A percentile compares a stretch with the other conserved stretches of the same genome.
Conservation (phyloP, 2,888 invertebrate species). For the Elegia similella region DNA sequence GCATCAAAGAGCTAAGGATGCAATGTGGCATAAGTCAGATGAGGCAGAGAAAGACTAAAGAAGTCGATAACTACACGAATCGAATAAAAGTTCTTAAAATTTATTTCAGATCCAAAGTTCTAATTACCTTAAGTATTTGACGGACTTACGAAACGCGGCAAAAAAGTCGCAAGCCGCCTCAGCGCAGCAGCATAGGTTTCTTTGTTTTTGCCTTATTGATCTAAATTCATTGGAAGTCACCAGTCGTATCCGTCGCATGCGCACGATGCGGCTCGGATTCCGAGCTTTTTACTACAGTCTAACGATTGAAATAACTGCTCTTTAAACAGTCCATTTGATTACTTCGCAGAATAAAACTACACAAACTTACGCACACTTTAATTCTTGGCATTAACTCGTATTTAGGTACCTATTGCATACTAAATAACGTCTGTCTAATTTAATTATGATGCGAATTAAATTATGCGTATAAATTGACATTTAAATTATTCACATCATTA, state of each 20-base stretch:
- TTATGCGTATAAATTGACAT: neutral
- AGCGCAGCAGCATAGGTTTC: conserved; percentile 48
- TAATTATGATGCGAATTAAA: neutral
- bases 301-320: conserved; percentile 71
- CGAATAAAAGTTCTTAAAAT: neutral
- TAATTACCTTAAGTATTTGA: conserved; percentile 8
- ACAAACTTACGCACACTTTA: conserved; percentile 5
- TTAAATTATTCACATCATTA: neutral
- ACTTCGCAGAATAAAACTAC: conserved; percentile 50
- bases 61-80: neutral
- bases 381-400: neutral
- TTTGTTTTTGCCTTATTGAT: conserved; percentile 55
- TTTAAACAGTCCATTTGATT: conserved; percentile 57
- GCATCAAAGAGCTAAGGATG: too few relatives aligned
- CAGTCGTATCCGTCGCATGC: conserved; percentile 51
- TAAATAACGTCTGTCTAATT: neutral
- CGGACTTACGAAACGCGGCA: conserved; percentile 3
- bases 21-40: too few relatives aligned
- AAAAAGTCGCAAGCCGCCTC: conserved; percentile 14
- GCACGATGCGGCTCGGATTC: conserved; percentile 50
- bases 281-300: conserved; percentile 70
- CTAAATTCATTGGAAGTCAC: conserved; percentile 68
- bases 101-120: neutral
- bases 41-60: too few relatives aligned
- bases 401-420: neutral